Evolutionary conservation across 1,140 invertebrate species (phyloP), one percentile per base, ranked within the genome.

Genomic region (Lethocerus indicus): DNA sequence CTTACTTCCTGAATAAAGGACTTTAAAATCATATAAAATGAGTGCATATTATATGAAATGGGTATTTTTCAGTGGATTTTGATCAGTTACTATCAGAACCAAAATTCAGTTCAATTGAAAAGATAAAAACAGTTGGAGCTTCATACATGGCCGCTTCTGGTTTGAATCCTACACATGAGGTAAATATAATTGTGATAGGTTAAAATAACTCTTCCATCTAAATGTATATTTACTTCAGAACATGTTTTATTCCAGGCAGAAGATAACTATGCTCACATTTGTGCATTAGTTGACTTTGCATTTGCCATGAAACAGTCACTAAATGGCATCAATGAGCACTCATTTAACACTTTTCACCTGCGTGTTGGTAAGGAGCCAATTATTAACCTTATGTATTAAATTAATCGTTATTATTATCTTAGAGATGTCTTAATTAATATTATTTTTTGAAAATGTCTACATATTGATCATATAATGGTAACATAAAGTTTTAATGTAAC

Each of bases 71-170:
- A 82, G 84, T 81, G 59, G 87, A 91, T 69, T 91, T 94, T 69
- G 91, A 95, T 64, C 83, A 92, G 67, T 66, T 95, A 9, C 64
- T 96, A 46, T 86, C 89, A 59, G 87, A 95, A 60, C 75, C 82
- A 23, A 73, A 84, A 14, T 98, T 96, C 63, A 77, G 78, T 18
- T 82, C 80, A 46, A 87, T 98, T 50, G 95, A 99, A 66, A 98
- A 98, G 73, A 96, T 98, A 39, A 99, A 99, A 69, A 98, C 94
- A 0, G 91, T 98, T 26, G 90, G 90, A 26, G 73, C 71, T 27
- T 96, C 90, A 7, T 99, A 98, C 58, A 98, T 99, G 95, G 94
- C 93, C 6, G 94, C 92, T 2, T 91, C 91, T 14, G 95, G 95
- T n/a, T 68, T 98, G 0, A 90, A 60, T 50, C 59, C 60, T 13